Conservation (phyloP, 2,888 invertebrate genomes). For the Xylocampa areola region DNA sequence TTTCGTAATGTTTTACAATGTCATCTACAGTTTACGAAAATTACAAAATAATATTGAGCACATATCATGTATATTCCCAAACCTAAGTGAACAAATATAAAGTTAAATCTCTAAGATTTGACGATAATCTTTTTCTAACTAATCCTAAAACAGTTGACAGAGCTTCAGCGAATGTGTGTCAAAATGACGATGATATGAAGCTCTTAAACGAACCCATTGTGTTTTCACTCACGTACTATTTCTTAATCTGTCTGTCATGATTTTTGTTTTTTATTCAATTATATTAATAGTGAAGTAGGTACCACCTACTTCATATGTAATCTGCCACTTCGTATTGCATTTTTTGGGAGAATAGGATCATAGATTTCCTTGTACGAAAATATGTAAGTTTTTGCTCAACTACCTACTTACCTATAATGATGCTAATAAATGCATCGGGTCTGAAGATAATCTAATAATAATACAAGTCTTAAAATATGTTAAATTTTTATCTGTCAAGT, state of each 20-base stretch:
- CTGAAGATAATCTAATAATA: background rate
- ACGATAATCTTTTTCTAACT: constrained; percentile 53
- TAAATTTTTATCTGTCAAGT: no score
- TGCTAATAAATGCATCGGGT: background rate
- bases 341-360: constrained; percentile 6
- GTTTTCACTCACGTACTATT: constrained; percentile 79
- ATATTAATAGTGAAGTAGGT: constrained; percentile 24
- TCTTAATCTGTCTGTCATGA: constrained; percentile 66
- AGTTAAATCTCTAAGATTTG: constrained; percentile 37
- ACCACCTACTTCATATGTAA: constrained; percentile 7
- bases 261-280: constrained; percentile 47
- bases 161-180: constrained; percentile 69
- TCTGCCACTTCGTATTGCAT: constrained; percentile 9
- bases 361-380: constrained; percentile 11
- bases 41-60: constrained; percentile 16
- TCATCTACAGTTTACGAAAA: constrained; percentile 11
- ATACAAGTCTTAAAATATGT: no score
- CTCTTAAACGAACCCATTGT: constrained; percentile 74
- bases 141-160: constrained; percentile 42
- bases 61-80: constrained; percentile 4
- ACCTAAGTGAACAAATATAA: constrained; percentile 9
- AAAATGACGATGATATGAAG: constrained; percentile 66
- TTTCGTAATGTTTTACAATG: constrained; percentile 16
- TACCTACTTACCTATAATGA: no score
- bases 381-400: constrained; percentile 7